Conservation (phyloP, 2,888 invertebrate species). For the Scaptomyza flava region DNA sequence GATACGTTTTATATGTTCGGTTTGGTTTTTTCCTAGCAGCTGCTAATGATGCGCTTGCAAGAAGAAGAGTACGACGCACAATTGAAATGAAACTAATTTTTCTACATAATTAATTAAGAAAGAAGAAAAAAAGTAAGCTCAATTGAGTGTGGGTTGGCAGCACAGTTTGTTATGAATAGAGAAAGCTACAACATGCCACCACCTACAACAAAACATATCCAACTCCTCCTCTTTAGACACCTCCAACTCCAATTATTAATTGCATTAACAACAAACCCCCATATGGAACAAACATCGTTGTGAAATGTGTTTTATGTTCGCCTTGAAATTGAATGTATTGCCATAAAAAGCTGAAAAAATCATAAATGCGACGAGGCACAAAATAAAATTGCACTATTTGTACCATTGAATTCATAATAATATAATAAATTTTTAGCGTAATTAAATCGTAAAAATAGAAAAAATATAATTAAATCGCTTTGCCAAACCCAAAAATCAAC, state of each 20-base stretch:
- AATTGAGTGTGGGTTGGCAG: constrained; percentile 57
- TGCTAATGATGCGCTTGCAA: constrained; percentile 75
- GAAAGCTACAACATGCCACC: constrained; percentile 71
- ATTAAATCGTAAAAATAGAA: constrained; percentile 70
- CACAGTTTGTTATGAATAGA: constrained; percentile 26
- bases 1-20: not conserved
- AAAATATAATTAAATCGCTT: constrained; percentile 57
- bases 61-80: constrained; percentile 48
- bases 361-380: constrained; percentile 62
- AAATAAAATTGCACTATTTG: constrained; percentile 63
- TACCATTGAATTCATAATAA: constrained; percentile 34
- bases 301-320: constrained; percentile 53
- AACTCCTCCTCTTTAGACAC: not conserved
- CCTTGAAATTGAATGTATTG: constrained; percentile 41
- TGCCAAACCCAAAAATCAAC: constrained; percentile 65
- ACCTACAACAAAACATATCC: constrained; percentile 35
- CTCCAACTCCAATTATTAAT: constrained; percentile 59
- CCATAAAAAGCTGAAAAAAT: constrained; percentile 57
- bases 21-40: constrained; percentile 32
- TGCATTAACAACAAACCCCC: constrained; percentile 67
- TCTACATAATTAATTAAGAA: constrained; percentile 74
- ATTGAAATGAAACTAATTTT: constrained; percentile 80
- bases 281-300: constrained; percentile 31
- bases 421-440: constrained; percentile 60
- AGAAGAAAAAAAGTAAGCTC: not conserved